Percentiles rank a stretch among this genome's conserved stretches.
Conservation (phyloP, 1,140 invertebrate species). For the Acromyrmex charruanus region DNA sequence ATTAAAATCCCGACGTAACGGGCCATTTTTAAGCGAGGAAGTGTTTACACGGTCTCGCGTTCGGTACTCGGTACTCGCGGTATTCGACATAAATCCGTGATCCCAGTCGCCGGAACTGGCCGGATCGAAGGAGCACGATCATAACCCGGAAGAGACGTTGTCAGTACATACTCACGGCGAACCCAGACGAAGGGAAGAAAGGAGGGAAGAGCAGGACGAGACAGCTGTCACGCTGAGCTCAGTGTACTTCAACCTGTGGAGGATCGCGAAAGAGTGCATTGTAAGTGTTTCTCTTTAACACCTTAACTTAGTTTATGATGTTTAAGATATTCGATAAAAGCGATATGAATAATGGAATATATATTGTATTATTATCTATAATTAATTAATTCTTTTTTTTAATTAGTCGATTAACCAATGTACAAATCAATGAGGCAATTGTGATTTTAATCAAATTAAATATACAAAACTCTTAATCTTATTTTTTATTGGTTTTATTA, state of each 20-base stretch:
- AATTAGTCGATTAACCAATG: background rate
- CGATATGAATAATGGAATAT: background rate
- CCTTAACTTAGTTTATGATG: background rate
- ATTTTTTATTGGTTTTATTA: background rate
- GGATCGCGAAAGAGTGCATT: slow-evolving; percentile 87
- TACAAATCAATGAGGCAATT: background rate
- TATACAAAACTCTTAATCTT: background rate
- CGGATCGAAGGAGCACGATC: slow-evolving; percentile 22
- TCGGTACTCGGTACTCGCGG: slow-evolving; percentile 15
- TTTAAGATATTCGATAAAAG: background rate
- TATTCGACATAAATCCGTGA: slow-evolving; percentile 21
- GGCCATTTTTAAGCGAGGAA: slow-evolving; percentile 11
- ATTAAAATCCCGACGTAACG: slow-evolving; percentile 26
- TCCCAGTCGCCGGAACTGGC: slow-evolving; percentile 9
- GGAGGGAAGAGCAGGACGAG: slow-evolving; percentile 52
- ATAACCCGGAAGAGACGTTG: slow-evolving; percentile 42
- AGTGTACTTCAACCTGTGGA: slow-evolving; percentile 87
- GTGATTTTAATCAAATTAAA: slow-evolving; percentile 16
- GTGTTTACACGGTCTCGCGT: slow-evolving; percentile 33
- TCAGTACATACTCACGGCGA: slow-evolving; percentile 42
- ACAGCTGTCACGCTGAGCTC: slow-evolving; percentile 80
- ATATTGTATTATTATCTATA: slow-evolving; percentile 6
- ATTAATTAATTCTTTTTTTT: background rate
- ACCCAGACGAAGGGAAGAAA: slow-evolving; percentile 23
- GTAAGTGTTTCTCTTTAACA: slow-evolving; percentile 82